Conservation (phyloP, 2,888 invertebrate genomes). For the Pollenia amentaria region DNA sequence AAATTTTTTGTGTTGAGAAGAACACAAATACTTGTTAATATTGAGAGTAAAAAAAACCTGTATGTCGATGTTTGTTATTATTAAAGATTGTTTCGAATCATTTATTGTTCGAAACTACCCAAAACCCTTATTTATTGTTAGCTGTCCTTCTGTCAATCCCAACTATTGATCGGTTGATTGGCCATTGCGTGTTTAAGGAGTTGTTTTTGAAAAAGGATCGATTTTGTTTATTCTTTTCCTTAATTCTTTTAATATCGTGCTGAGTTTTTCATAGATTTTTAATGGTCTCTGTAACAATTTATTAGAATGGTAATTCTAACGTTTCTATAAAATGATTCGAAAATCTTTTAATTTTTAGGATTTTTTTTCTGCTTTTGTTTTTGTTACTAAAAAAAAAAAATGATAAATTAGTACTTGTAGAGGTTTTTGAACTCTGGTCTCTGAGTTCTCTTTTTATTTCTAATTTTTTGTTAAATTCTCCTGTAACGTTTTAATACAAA, state of each 20-base stretch:
- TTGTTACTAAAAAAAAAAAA: neutral
- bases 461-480: neutral
- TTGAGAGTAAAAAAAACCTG: conserved; percentile 34
- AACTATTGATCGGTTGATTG: conserved; percentile 10
- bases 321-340: neutral
- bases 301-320: neutral
- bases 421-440: neutral
- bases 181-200: conserved; percentile 12
- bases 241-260: conserved; percentile 43
- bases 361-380: neutral
- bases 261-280: conserved; percentile 32
- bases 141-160: neutral
- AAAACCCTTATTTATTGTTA: conserved; percentile 8
- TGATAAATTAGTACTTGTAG: neutral
- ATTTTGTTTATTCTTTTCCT: neutral
- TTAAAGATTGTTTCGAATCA: conserved; percentile 14
- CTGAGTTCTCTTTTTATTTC: neutral
- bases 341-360: conserved; percentile 24
- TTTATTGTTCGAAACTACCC: conserved; percentile 20
- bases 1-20: conserved; percentile 32
- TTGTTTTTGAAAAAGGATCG: conserved; percentile 20
- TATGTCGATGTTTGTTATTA: conserved; percentile 23
- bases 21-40: neutral
- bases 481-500: conserved; percentile 28
- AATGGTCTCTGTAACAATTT: conserved; percentile 38